Conservation (phyloP, 2,797 vertebrate species). For the Pangasius mekongensis region DNA sequence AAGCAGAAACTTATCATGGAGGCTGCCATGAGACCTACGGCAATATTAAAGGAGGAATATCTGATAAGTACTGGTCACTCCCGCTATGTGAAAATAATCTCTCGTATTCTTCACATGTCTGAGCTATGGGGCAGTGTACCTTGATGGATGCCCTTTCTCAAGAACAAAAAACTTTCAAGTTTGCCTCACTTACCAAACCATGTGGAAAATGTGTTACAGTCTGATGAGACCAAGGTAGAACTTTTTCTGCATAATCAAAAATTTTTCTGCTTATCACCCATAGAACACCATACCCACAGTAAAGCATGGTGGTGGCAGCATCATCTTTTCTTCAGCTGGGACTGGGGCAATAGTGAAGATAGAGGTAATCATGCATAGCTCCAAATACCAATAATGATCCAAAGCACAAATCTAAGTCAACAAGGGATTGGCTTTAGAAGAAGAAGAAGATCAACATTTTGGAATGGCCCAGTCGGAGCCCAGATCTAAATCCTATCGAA, state of each 20-base stretch:
- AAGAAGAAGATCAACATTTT: background rate
- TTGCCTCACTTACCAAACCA: background rate
- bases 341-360: background rate
- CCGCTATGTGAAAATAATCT: background rate
- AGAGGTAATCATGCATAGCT: background rate
- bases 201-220: background rate
- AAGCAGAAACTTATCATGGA: background rate
- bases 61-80: background rate
- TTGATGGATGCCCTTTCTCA: background rate
- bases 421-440: background rate
- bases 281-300: background rate
- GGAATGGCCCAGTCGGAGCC: background rate
- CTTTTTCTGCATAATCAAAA: too few relatives aligned
- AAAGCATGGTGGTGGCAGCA: background rate
- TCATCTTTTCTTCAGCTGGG: background rate
- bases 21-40: background rate
- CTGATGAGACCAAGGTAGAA: too few relatives aligned
- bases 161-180: background rate
- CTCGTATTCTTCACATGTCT: background rate
- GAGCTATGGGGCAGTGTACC: background rate
- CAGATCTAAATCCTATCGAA: background rate
- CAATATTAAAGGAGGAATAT: background rate
- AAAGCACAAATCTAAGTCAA: background rate
- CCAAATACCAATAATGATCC: background rate
- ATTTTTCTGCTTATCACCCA: background rate